Percentiles rank a stretch among this genome's conserved stretches.
These are phyloP conservation scores for Trissonchulus latispiculum DNA, from an alignment of 2,888 invertebrate species.

Conservation along the genomic window DNA sequence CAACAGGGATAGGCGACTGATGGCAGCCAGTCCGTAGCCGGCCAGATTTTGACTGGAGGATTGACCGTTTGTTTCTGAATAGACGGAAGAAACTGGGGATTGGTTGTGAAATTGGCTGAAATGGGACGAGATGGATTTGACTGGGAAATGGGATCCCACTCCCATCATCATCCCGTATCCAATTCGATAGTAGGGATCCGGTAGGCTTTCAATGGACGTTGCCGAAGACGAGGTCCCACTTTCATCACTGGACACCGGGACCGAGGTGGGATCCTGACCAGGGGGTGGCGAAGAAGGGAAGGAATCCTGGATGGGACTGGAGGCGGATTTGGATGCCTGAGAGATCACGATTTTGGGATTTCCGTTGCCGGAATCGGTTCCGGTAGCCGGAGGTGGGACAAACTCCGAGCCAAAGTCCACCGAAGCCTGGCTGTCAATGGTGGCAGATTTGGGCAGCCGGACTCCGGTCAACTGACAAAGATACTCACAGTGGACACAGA, in stretches of 20 bases:
- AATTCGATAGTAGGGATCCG: no score
- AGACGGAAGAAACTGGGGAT: no score
- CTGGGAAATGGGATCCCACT: neutral
- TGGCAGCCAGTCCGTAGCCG: neutral
- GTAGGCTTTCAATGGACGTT: neutral
- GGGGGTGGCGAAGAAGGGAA: no score
- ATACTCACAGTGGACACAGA: neutral
- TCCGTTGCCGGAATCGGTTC: neutral
- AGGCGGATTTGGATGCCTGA: neutral
- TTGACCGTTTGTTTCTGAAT: neutral
- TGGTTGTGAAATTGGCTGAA: neutral
- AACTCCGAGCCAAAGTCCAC: no score
- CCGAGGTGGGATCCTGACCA: neutral
- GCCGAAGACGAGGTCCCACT: neutral
- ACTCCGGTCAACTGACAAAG: neutral
- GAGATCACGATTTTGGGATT: neutral
- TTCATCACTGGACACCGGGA: neutral
- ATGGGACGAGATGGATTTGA: neutral
- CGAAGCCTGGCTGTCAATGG: no score
- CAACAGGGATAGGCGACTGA: neutral
- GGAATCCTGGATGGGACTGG: neutral
- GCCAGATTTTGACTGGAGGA: no score
- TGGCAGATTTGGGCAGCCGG: no score
- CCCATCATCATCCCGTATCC: no score
- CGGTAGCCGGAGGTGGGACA: neutral